These are phyloP conservation scores for Omphaloscelis lunosa DNA, from an alignment of 2,888 invertebrate species.

Conservation along the genomic window DNA sequence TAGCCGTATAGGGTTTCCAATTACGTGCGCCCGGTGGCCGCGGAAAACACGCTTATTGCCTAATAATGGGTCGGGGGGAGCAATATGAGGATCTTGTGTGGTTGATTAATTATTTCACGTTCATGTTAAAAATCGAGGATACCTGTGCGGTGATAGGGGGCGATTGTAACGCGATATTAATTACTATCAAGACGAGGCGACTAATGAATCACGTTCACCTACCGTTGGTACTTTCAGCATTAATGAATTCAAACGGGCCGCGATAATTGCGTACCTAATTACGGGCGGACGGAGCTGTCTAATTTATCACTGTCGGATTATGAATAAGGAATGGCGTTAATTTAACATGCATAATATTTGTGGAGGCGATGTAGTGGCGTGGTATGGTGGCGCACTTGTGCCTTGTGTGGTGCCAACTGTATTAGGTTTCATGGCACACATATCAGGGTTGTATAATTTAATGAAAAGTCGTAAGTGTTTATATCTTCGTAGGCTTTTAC, in stretches of 20 bases:
- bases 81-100: constrained; percentile 81
- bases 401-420: constrained; percentile 33
- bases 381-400: constrained; percentile 68
- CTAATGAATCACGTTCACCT: constrained; percentile 87
- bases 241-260: constrained; percentile 89
- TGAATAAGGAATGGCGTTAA: constrained; percentile 89
- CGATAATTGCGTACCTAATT: constrained; percentile 90
- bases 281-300: constrained; percentile 85
- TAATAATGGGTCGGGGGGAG: constrained; percentile 85
- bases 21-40: constrained; percentile 82
- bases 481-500: too few species aligned
- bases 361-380: constrained; percentile 74
- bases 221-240: constrained; percentile 82
- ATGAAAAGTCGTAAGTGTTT: too few species aligned
- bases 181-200: constrained; percentile 83
- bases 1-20: constrained; percentile 88
- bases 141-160: constrained; percentile 58
- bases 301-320: constrained; percentile 90
- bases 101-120: constrained; percentile 83
- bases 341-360: constrained; percentile 89
- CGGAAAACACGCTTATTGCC: constrained; percentile 86
- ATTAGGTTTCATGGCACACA: constrained; percentile 1
- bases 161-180: constrained; percentile 84
- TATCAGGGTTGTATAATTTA: constrained; percentile 3
- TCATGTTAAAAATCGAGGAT: constrained; percentile 75